Evolutionary conservation across 2,797 vertebrate species (phyloP), one percentile per base, ranked within the genome.

Genomic region (Cirrhinus molitorella): DNA sequence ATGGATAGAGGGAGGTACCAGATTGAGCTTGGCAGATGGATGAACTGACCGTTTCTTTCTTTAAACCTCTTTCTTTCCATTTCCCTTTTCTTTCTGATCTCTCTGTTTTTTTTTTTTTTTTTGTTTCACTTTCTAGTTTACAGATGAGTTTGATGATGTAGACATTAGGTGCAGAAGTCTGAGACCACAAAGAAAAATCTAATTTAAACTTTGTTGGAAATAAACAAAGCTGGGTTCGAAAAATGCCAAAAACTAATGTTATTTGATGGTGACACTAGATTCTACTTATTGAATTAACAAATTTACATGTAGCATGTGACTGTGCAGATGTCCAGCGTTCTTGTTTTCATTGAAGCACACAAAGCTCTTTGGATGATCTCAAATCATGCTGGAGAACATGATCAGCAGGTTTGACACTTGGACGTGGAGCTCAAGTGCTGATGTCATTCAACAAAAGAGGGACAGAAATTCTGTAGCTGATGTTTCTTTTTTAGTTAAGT

Each of bases 1-100:
- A 88, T 88, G 87, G 89, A 90, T 63, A 79, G 80, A 87, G 74
- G 83, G 80, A 82, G 85, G 87, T 80, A 85, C 81, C 63, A 87
- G 80, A 86, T 85, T 85, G 71, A 81, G 65, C 79, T 82, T 84
- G 83, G 87, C 89, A 91, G 89, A 90, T 88, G 89, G 88, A 88
- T 83, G 51, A 67, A 84, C 68, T 83, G 65, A 81, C 83, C 63
- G 55, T 84, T 86, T 79, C 70, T 83, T 88, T 85, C 53, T 71
- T 81, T 53, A 66, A 74, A n/a, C 70, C 51, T 78, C 66, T 63
- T 65, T 57, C 59, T 25, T 51, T 21, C 47, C 14, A 40, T 55
- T 82, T 81, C 40, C n/a, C 68, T 72, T 82, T 63, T 86, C 40
- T 81, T 71, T 82, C 72, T 79, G 14, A 70, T 79, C 80, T 67